A percentile compares a stretch with the other conserved stretches of the same genome.
Evolutionary conservation across 2,888 invertebrate genomes (phyloP).

Genomic region (Gastracanthus pulcherrimus): DNA sequence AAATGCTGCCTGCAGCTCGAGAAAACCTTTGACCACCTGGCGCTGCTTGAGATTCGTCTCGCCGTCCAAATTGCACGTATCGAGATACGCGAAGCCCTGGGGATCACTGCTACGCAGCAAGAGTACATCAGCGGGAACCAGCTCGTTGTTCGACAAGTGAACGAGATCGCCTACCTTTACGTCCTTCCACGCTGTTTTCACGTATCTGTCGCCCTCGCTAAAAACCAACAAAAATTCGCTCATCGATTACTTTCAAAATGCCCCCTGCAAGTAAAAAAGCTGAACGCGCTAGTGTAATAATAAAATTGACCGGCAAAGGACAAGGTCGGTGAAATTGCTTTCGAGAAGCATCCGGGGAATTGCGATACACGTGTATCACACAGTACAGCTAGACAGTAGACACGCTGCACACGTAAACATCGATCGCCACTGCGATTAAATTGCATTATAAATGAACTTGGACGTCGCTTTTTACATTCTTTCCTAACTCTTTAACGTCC

Average conservation of each 20-base stretch:
- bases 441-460: constrained; percentile 69
- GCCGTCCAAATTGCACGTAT: constrained; percentile 97
- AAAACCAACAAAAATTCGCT: neutral
- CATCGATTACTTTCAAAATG: too few species aligned
- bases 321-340: constrained; percentile 55
- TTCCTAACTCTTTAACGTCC: neutral
- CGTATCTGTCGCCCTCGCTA: constrained; percentile 90
- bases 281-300: neutral
- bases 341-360: constrained; percentile 59
- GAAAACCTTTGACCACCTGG: constrained; percentile 88
- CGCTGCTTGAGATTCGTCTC: constrained; percentile 97
- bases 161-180: constrained; percentile 95
- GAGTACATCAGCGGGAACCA: constrained; percentile 97
- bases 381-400: neutral
- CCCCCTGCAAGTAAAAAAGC: neutral
- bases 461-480: neutral
- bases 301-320: constrained; percentile 52
- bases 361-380: neutral
- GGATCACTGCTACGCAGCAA: constrained; percentile 92
- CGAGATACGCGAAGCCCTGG: constrained; percentile 94
- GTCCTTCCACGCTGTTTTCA: constrained; percentile 93
- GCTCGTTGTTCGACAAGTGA: constrained; percentile 97
- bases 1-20: constrained; percentile 86
- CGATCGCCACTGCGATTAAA: constrained; percentile 67
- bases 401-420: constrained; percentile 39